Evolutionary conservation across 1,140 invertebrate genomes (phyloP).

Genomic region (Calosoma granatense): DNA sequence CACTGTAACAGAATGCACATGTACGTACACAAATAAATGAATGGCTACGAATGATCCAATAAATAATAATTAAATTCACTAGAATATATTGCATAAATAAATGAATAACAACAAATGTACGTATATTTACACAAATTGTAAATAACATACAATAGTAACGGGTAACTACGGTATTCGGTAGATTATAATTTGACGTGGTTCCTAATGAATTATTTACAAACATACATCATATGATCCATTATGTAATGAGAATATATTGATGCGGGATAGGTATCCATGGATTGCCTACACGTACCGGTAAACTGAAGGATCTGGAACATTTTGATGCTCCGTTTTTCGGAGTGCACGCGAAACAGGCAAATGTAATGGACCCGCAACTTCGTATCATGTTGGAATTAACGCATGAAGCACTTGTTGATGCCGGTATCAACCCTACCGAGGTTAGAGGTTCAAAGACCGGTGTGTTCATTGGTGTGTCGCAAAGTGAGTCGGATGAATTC

Average conservation of each 20-base stretch:
- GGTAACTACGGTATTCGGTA: too few species aligned
- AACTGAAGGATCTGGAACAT: constrained; percentile 75
- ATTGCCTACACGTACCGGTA: constrained; percentile 74
- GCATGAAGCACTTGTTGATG: constrained; percentile 90
- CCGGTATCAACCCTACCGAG: constrained; percentile 73
- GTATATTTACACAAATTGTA: too few species aligned
- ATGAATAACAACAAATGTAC: too few species aligned
- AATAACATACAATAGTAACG: too few species aligned
- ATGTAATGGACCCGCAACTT: constrained; percentile 92
- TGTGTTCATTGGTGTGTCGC: constrained; percentile 82
- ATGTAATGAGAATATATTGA: too few species aligned
- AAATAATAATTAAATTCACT: too few species aligned
- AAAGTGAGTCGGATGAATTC: constrained; percentile 74
- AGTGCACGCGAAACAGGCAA: constrained; percentile 86
- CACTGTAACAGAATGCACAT: neutral
- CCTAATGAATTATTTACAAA: too few species aligned
- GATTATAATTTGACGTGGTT: too few species aligned
- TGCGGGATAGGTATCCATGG: constrained; percentile 63
- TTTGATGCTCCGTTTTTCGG: constrained; percentile 94
- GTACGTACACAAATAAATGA: too few species aligned
- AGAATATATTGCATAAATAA: too few species aligned
- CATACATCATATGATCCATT: too few species aligned
- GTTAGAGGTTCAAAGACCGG: constrained; percentile 78
- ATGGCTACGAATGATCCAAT: too few species aligned
- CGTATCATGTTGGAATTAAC: constrained; percentile 85